These are phyloP conservation scores for Andrena trimmerana DNA, from an alignment of 2,888 invertebrate genomes.

Conservation along the genomic window DNA sequence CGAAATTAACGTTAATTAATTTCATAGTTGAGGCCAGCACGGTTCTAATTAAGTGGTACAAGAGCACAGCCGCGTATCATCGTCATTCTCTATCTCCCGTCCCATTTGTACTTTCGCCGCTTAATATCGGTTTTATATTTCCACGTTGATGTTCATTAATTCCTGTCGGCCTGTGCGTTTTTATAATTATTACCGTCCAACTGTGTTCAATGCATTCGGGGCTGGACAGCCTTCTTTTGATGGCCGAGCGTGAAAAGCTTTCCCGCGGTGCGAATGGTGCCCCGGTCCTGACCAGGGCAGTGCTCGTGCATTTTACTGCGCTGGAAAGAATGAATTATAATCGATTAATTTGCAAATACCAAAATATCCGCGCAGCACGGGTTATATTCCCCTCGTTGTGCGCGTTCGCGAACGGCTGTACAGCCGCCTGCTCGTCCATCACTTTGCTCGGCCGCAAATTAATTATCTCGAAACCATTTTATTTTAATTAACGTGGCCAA, in stretches of 20 bases:
- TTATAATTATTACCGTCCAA: conserved; percentile 20
- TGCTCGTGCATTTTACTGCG: conserved; percentile 21
- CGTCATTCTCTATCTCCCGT: not conserved
- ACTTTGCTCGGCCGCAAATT: conserved; percentile 72
- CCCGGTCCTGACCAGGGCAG: too few species aligned
- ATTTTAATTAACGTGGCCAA: conserved; percentile 74
- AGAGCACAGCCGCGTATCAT: conserved; percentile 13
- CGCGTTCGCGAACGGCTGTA: conserved; percentile 41
- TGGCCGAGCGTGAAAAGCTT: not conserved
- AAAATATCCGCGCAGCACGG: conserved; percentile 53
- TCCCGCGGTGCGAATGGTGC: not conserved
- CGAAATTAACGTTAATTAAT: conserved; percentile 50
- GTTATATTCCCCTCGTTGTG: conserved; percentile 43
- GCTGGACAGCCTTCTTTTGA: not conserved
- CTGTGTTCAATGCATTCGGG: not conserved
- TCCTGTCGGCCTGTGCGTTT: conserved; percentile 5
- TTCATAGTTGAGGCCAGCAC: conserved; percentile 28
- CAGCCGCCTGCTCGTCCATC: conserved; percentile 70
- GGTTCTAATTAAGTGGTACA: conserved; percentile 43
- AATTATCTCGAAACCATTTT: conserved; percentile 76
- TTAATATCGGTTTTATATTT: conserved; percentile 23
- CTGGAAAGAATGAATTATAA: conserved; percentile 65
- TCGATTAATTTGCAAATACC: conserved; percentile 71
- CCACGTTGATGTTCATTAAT: conserved; percentile 40
- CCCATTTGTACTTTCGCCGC: not conserved